Base-by-base conservation (phyloP, 2,888 invertebrate species). In the Allophyes oxyacanthae region DNA sequence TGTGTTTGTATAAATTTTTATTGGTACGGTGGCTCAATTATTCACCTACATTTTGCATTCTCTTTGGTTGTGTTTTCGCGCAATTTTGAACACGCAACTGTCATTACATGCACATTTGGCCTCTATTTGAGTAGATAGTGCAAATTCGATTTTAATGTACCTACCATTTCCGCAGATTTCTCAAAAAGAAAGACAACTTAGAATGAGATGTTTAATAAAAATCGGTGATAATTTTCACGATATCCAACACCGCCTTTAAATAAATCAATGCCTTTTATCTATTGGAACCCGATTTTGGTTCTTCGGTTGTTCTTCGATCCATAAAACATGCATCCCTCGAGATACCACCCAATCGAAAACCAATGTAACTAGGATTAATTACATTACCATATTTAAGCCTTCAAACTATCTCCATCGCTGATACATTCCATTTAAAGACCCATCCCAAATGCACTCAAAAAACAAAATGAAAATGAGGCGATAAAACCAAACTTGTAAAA, bases 1-100 rank as follows among this genome's bases (percentile, higher is more conserved):
- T 57, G 52, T 67, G 59, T 75, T 71, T 70, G 57, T 64, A 54
- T 54, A 59, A 55, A 72, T 71, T 74, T 79, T 77, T 77, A 72
- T 75, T 67, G 62, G 64, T 15, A 42, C 41, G 59, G 42, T 61
- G 57, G 14, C 52, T 53, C 59, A 70, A 63, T 70, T 64, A 72
- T 65, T 66, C 55, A 57, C 50, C 60, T 55, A 66, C 42, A 58
- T 74, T 58, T 61, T 53, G 46, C 53, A 61, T 60, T 55, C 36
- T 64, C 28, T 62, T 63, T 44, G 54, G 33, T 63, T 59, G 2
- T 41, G 10, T 60, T 49, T 59, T 42, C 14, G 52, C 30, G 25
- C 15, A 41, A 30, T 45, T 60, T 58, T 41, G 0, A 6, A 53
- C 53, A 52, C 25, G 38, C 51, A 6, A 40, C 5, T 28, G 33